These are phyloP conservation scores for Gallinago jamesoni DNA, from an alignment of 2,113 vertebrate species.

Conservation along the genomic window DNA sequence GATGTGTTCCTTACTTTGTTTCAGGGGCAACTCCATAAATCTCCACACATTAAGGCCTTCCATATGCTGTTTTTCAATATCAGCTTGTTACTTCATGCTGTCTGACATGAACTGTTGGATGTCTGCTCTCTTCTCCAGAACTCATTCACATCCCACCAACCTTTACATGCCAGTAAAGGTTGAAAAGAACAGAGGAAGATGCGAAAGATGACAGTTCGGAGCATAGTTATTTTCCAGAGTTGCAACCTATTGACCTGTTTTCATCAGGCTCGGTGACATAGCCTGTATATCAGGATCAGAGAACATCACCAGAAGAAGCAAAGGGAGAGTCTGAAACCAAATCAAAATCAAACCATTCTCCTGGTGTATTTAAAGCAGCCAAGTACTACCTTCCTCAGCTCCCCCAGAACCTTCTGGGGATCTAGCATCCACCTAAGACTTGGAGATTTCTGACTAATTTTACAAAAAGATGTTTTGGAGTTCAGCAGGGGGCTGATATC, in stretches of 20 bases:
- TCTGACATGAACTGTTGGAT: not conserved
- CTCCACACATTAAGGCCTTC: not conserved
- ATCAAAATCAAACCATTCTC: not conserved
- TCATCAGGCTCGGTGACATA: not conserved
- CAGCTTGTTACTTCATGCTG: not conserved
- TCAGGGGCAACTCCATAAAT: not conserved
- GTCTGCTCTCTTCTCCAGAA: not conserved
- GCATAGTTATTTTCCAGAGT: not conserved
- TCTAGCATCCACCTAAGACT: not conserved
- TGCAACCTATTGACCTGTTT: not conserved
- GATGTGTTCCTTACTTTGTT: conserved; percentile 4
- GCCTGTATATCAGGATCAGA: not conserved
- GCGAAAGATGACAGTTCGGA: not conserved
- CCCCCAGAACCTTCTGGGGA: not conserved
- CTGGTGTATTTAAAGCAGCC: not conserved
- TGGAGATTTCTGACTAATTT: not conserved
- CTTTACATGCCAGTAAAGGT: not conserved
- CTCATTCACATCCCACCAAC: not conserved
- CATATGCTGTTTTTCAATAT: conserved; percentile 9
- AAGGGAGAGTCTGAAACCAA: not conserved
- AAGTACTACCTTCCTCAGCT: not conserved
- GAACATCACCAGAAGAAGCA: not conserved
- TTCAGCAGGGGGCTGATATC: not conserved
- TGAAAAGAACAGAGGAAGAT: conserved; percentile 1
- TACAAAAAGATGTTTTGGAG: not conserved